Evolutionary conservation across 2,113 vertebrate genomes (phyloP), one percentile per base, ranked within the genome.

Genomic region (Erythrocercus mccallii): DNA sequence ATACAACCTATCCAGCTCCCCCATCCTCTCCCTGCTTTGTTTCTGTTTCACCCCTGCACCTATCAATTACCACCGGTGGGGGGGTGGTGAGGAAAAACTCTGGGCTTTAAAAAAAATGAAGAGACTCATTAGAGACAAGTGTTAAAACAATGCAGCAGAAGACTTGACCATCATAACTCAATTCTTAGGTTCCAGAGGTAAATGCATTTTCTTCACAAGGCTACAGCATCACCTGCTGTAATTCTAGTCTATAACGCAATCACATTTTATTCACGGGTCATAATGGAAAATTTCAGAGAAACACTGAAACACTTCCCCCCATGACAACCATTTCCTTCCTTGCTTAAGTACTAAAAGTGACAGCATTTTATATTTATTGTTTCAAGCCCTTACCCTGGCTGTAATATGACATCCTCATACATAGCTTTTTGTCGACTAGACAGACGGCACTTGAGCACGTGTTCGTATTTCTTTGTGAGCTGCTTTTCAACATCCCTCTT

Each of bases 401-500:
- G 98, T 10, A 98, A 97, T 81, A 99, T 99, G 88, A 99, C 98
- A 89, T 99, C 99, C 72, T 99, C 99, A 17, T 99, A 99, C 94
- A 99, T 98, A 72, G 97, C 98, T 96, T 99, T 99, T 88, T 99
- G 99, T 82, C 99, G 97, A 80, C 81, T 97, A 19, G 99, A 99
- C n/a, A 99, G 98, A 15, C 98, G 98, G 66, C 99, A 99, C 90
- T 99, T 99, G 3, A 99, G 97, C 86, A 99, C 99, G 44, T 99
- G 99, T 45, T 99, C 99, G 0, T 99, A 99, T 91, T 99, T 99
- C 96, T 99, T 99, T 17, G 98, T 98, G 44, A 99, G 98, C 96
- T 99, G 99, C 94, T 99, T 99, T 81, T 99, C 99, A n/a, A 99
- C 99, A 0, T 99, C 99, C 64, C 98, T 98, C 96, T 99, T 99